Evolutionary conservation across 2,113 vertebrate genomes (phyloP).

Genomic region (Edolisoma coerulescens): DNA sequence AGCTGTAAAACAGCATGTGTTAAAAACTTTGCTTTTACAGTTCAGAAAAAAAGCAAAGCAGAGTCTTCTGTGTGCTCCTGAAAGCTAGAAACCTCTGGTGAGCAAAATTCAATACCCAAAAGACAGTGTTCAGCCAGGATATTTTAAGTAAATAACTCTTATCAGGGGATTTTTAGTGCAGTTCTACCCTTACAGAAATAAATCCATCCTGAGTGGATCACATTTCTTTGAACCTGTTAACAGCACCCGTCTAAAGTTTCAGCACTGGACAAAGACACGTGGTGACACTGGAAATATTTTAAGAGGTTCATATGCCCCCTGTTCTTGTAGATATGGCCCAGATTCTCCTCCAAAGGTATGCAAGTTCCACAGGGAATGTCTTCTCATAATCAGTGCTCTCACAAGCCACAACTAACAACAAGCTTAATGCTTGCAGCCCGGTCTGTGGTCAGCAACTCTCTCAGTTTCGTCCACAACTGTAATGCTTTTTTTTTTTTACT

Average conservation of each 20-base stretch:
- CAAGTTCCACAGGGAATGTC: background rate
- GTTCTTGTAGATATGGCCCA: background rate
- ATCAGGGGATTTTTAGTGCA: slow-evolving; percentile 7
- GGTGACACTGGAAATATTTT: slow-evolving; percentile 9
- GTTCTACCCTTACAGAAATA: slow-evolving; percentile 41
- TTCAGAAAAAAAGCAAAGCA: background rate
- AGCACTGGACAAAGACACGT: background rate
- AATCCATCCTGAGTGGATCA: background rate
- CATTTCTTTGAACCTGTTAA: slow-evolving; percentile 28
- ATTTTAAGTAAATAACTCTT: slow-evolving; percentile 41
- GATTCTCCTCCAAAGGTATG: background rate
- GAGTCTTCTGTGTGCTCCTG: background rate
- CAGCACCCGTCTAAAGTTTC: slow-evolving; percentile 32
- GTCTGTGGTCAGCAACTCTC: background rate
- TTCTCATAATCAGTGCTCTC: background rate
- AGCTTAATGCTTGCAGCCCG: background rate
- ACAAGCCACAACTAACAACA: background rate
- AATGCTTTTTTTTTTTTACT: background rate
- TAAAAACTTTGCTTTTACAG: background rate
- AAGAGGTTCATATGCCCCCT: background rate
- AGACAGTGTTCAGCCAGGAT: background rate
- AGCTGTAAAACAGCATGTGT: background rate
- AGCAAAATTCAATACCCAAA: slow-evolving; percentile 31
- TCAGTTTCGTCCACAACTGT: background rate
- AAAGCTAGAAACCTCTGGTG: background rate